Evolutionary conservation across 35 echinoderm and acorn worm genomes (phyloP).

Genomic region (Ophiothrix spiculata): DNA sequence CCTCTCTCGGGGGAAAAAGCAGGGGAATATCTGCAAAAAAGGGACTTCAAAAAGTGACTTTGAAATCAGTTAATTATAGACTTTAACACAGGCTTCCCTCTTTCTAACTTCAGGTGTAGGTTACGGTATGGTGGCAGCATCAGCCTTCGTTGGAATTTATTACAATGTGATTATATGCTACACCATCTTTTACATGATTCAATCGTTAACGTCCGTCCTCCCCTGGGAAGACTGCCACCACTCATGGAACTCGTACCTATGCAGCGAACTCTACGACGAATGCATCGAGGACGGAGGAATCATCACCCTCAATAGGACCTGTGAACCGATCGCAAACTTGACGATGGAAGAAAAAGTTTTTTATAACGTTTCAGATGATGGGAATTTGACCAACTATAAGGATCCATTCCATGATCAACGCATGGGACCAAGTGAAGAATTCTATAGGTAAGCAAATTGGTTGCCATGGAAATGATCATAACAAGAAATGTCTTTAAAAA

Average conservation of each 20-base stretch:
- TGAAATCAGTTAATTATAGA: background rate
- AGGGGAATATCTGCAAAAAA: background rate
- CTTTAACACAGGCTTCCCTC: background rate
- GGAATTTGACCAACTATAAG: constrained; percentile 39
- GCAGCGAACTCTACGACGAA: constrained; percentile 70
- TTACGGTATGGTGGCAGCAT: constrained; percentile 87
- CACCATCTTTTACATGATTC: constrained; percentile 97
- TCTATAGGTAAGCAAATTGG: too few relatives aligned
- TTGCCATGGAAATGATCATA: too few relatives aligned
- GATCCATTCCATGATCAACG: constrained; percentile 62
- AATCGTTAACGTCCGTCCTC: constrained; percentile 67
- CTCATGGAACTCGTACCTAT: constrained; percentile 74
- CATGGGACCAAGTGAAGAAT: constrained; percentile 44
- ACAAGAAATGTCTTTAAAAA: too few relatives aligned
- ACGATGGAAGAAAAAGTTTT: constrained; percentile 28
- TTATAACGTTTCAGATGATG: constrained; percentile 51
- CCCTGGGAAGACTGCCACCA: constrained; percentile 86
- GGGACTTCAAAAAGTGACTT: background rate
- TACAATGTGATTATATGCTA: constrained; percentile 98
- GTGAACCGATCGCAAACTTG: constrained; percentile 41
- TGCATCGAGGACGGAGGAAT: constrained; percentile 61
- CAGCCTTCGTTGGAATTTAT: constrained; percentile 82
- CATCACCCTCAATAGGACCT: constrained; percentile 52
- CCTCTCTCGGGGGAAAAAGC: background rate
- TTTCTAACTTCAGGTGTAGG: constrained; percentile 61